Base-by-base conservation (phyloP, 2,797 vertebrate species). In the Vultur gryphus region DNA sequence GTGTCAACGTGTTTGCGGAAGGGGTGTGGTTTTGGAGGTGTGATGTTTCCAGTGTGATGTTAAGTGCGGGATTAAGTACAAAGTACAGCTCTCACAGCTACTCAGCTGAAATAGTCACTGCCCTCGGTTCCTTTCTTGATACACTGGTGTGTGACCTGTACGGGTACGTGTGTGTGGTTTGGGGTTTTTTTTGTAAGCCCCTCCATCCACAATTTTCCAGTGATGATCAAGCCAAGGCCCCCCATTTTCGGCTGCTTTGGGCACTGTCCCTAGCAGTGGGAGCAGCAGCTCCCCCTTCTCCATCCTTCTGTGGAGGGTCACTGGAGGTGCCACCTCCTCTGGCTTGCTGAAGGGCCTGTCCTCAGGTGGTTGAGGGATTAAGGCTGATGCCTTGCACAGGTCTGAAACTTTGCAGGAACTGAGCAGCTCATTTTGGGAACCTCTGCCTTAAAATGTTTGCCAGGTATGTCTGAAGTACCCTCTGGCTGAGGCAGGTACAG, bases 1-100 rank as follows among this genome's bases (percentile, higher is more conserved):
- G 13, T 83, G 67, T 52, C 43, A 39, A 3, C 3, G 0, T 70
- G 18, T 70, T 84, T 52, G 31, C 0, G 0, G 52, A 89, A 73
- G 33, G 13, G 33, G 8, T 81, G 41, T 72, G 57, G 4, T 70
- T 85, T 59, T 77, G 44, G 55, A 69, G 35, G 14, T 69, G 39
- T 35, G n/a, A 21, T 67, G 24, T 55, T 87, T 83, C 55, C 35
- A 51, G 4, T 7, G 7, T 17, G 54, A 46, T 16, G 16, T 31
- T 48, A 33, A 54, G 43, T 16, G 39, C 18, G 13, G 33, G 52
- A 70, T 70, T 59, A 59, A 51, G 35, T 35, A 16, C 23, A 18
- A 66, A 48, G 28, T 82, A 18, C 33, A 37, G 7, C 49, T 86
- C 18, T 20, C 35, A 54, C 39, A 59, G 33, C 33, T 55, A 4